These are phyloP conservation scores for Aeoliscus strigatus DNA, from an alignment of 2,797 vertebrate genomes.

Conservation along the genomic window DNA sequence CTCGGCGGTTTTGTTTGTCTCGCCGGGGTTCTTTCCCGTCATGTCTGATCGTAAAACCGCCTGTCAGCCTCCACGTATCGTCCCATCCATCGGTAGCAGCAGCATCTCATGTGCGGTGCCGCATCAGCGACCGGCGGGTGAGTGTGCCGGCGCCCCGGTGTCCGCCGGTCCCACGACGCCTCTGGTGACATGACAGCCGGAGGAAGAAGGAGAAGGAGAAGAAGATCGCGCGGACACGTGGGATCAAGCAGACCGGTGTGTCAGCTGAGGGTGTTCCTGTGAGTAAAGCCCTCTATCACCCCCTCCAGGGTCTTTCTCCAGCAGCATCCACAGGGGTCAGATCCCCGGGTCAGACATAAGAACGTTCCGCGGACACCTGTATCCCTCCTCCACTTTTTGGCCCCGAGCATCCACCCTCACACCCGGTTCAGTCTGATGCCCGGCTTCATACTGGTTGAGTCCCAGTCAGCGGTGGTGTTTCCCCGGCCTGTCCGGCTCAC, in stretches of 20 bases:
- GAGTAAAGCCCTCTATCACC: constrained; percentile 11
- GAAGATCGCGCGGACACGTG: constrained; percentile 43
- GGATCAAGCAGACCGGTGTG: constrained; percentile 25
- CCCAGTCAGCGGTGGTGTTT: constrained; percentile 45
- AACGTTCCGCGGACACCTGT: too few relatives aligned
- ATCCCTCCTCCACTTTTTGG: constrained; percentile 12
- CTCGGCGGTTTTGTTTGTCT: constrained; percentile 17
- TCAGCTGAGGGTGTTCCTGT: constrained; percentile 17
- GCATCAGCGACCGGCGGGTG: constrained; percentile 56
- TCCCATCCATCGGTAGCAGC: too few relatives aligned
- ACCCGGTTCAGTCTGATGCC: constrained; percentile 49
- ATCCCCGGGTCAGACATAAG: constrained; percentile 23
- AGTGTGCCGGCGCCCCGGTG: constrained; percentile 55
- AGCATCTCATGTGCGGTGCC: constrained; percentile 43
- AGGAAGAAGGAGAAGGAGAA: constrained; percentile 70
- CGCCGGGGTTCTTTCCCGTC: constrained; percentile 32
- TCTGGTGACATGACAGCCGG: constrained; percentile 78
- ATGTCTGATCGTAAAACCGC: constrained; percentile 39
- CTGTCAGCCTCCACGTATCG: constrained; percentile 33
- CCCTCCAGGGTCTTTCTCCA: constrained; percentile 12
- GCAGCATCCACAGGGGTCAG: constrained; percentile 28
- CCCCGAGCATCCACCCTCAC: constrained; percentile 47
- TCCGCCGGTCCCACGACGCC: constrained; percentile 53
- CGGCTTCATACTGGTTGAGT: constrained; percentile 48
- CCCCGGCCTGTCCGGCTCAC: constrained; percentile 51